These are phyloP conservation scores for Calameuta idolon DNA, from an alignment of 2,888 invertebrate species.

Conservation along the genomic window DNA sequence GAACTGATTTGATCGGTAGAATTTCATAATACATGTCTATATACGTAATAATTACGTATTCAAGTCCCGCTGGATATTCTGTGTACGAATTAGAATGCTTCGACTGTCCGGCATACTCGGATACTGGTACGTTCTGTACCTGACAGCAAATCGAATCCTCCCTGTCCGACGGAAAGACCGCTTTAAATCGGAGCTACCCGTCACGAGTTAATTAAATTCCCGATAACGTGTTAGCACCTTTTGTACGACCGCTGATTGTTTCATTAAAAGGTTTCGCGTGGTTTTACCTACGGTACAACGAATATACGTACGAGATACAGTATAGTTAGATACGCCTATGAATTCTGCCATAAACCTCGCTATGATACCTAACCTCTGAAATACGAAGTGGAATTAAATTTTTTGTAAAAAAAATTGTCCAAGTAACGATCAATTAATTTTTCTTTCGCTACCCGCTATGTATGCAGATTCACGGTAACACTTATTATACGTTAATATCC, in stretches of 20 bases:
- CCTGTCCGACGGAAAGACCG: background rate
- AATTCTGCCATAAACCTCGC: background rate
- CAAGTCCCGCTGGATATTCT: background rate
- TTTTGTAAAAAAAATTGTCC: background rate
- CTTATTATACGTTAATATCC: background rate
- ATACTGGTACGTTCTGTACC: constrained; percentile 9
- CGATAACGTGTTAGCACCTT: constrained; percentile 25
- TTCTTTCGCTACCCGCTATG: background rate
- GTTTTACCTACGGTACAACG: background rate
- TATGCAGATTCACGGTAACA: background rate
- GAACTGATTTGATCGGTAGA: constrained; percentile 25
- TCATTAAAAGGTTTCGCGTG: background rate
- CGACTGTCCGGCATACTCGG: background rate
- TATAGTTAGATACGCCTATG: background rate
- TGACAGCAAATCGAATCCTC: constrained; percentile 1
- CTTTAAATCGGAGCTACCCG: constrained; percentile 35
- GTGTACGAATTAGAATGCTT: background rate
- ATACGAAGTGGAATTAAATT: background rate
- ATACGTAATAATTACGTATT: background rate
- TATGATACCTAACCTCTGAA: background rate
- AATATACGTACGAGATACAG: background rate
- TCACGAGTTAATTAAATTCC: constrained; percentile 38
- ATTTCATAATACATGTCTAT: background rate
- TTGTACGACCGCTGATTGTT: background rate
- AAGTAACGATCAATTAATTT: background rate